Percentiles rank a stretch among this genome's conserved stretches.
Conservation (phyloP, 2,113 vertebrate species). For the Ahaetulla prasina region DNA sequence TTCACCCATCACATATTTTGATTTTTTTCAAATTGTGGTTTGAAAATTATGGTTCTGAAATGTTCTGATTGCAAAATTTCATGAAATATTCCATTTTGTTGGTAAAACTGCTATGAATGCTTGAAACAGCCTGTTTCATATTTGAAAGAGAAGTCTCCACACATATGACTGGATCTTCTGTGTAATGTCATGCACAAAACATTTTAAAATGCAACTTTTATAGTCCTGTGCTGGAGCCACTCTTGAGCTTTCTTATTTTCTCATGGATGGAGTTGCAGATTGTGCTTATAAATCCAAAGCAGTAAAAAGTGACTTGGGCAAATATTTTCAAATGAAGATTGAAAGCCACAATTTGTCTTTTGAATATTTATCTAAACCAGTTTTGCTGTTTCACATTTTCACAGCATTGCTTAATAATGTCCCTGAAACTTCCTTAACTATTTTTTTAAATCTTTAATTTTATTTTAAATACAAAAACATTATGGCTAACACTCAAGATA, state of each 20-base stretch:
- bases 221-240: background rate
- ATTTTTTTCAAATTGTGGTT: background rate
- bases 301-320: background rate
- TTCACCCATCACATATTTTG: background rate
- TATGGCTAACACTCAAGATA: background rate
- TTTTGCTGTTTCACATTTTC: background rate
- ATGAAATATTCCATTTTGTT: background rate
- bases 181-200: background rate
- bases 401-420: background rate
- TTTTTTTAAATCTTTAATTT: background rate
- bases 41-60: background rate
- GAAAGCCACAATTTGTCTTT: background rate
- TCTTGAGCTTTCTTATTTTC: background rate
- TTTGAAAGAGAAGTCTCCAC: background rate
- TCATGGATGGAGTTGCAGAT: no score
- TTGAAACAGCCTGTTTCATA: background rate
- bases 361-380: background rate
- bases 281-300: background rate
- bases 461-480: background rate
- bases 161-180: background rate
- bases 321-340: background rate
- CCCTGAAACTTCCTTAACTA: background rate
- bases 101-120: background rate
- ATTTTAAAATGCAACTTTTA: background rate
- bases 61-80: background rate